Percentiles rank a stretch among this genome's conserved stretches.
Conservation (phyloP, 2,888 invertebrate species). For the Pachliopta kotzebuea region DNA sequence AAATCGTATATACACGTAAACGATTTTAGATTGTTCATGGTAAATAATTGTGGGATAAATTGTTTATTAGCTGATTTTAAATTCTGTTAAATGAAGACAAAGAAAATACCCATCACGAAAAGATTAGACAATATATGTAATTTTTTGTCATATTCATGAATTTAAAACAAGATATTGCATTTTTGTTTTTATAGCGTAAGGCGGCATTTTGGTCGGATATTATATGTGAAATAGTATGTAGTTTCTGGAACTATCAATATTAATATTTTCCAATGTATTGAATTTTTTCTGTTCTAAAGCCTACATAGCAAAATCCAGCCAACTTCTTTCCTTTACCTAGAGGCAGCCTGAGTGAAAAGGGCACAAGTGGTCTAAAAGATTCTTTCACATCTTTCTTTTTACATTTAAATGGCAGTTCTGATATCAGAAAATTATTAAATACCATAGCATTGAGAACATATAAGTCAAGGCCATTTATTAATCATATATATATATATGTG, state of each 20-base stretch:
- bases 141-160: too few relatives aligned
- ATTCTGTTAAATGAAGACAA: too few relatives aligned
- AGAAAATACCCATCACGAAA: too few relatives aligned
- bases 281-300: slow-evolving; percentile 92
- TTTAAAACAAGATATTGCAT: too few relatives aligned
- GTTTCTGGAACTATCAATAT: slow-evolving; percentile 25
- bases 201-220: not conserved
- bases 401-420: slow-evolving; percentile 87
- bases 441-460: not conserved
- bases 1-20: not conserved
- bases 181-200: not conserved
- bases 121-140: too few relatives aligned
- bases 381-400: slow-evolving; percentile 92
- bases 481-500: too few relatives aligned
- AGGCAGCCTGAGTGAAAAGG: slow-evolving; percentile 90
- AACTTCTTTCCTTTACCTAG: slow-evolving; percentile 80
- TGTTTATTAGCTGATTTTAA: too few relatives aligned
- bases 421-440: slow-evolving; percentile 81
- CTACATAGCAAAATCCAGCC: slow-evolving; percentile 94
- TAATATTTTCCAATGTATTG: slow-evolving; percentile 13
- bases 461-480: too few relatives aligned
- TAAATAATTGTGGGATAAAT: not conserved
- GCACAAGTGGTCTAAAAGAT: slow-evolving; percentile 90
- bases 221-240: not conserved
- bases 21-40: not conserved